Conservation (phyloP, 2,113 vertebrate species). For the Myxocyprinus asiaticus region DNA sequence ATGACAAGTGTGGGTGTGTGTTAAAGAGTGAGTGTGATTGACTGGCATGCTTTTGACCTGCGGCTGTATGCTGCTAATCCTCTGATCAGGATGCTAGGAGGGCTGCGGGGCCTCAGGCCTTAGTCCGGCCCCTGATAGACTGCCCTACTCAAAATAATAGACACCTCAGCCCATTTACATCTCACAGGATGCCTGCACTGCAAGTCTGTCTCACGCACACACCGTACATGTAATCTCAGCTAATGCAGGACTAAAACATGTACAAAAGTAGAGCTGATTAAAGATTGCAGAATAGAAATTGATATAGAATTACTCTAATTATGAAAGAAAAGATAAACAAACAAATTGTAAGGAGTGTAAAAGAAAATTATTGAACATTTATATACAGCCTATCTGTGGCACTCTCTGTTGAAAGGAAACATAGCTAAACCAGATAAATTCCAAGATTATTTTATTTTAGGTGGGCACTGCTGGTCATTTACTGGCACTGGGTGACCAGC, state of each 20-base stretch:
- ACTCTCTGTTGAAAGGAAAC: no score
- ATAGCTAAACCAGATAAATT: no score
- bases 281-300: no score
- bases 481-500: no score
- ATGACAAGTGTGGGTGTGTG: not conserved
- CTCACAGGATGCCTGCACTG: no score
- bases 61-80: constrained; percentile 70
- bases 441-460: no score
- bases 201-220: constrained; percentile 6
- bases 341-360: no score
- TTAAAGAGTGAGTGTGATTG: constrained; percentile 51
- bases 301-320: no score
- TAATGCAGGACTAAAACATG: not conserved
- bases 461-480: no score
- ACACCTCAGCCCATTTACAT: constrained; percentile 57
- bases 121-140: constrained; percentile 60
- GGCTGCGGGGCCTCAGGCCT: constrained; percentile 37
- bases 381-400: no score
- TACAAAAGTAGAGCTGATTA: not conserved
- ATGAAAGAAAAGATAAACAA: no score
- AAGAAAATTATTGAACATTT: no score
- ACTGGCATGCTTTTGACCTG: constrained; percentile 69
- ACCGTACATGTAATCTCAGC: constrained; percentile 16
- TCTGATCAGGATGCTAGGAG: constrained; percentile 77
- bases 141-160: constrained; percentile 64